These are phyloP conservation scores for Sinhomidia bicolor DNA, from an alignment of 2,888 invertebrate genomes.

Conservation along the genomic window DNA sequence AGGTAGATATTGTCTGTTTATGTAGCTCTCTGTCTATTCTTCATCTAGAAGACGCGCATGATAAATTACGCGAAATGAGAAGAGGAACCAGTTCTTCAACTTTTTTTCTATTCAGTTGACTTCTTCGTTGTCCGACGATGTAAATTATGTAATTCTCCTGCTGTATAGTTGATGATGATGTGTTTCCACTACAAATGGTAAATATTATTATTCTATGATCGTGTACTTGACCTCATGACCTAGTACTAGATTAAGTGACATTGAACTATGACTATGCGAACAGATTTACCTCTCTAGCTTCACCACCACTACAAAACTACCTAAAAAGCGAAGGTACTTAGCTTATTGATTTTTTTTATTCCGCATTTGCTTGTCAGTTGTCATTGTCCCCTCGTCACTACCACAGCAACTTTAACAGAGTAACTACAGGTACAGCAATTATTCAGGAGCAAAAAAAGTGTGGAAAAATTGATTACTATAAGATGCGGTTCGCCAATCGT, in stretches of 20 bases:
- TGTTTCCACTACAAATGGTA: no score
- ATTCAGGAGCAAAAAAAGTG: no score
- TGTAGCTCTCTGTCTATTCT: no score
- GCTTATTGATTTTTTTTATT: no score
- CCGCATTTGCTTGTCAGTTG: no score
- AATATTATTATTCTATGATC: not conserved
- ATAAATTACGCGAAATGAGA: not conserved
- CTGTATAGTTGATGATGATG: no score
- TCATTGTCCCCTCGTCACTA: no score
- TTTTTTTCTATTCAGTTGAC: constrained; percentile 26
- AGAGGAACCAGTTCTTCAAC: constrained; percentile 63
- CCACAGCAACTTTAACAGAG: not conserved
- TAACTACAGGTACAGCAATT: no score
- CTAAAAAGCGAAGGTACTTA: constrained; percentile 4
- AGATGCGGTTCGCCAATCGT: no score
- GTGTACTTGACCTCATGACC: constrained; percentile 69
- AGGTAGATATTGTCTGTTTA: not conserved
- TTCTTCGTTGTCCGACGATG: not conserved
- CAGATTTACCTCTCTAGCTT: not conserved
- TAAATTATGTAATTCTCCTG: not conserved
- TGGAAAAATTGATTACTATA: no score
- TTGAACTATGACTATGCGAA: constrained; percentile 37
- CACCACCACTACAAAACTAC: not conserved
- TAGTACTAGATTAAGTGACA: constrained; percentile 62
- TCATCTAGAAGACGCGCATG: no score